A percentile compares a stretch with the other conserved stretches of the same genome.
Evolutionary conservation across 1,140 invertebrate species (phyloP).

Genomic region (Solenopsis invicta): DNA sequence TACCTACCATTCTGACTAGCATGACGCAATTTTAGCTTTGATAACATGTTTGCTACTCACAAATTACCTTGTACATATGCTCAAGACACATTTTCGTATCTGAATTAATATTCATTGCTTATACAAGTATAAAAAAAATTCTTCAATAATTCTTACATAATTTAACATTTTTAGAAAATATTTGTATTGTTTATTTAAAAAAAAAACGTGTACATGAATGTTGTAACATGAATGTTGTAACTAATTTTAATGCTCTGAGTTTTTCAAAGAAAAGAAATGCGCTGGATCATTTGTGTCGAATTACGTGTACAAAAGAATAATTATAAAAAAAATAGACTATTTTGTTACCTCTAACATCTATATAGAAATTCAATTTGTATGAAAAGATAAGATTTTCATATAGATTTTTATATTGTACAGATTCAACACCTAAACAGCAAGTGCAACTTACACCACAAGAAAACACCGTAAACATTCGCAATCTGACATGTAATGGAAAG

Average conservation of each 20-base stretch:
- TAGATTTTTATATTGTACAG: constrained; percentile 34
- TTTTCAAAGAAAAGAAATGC: no score
- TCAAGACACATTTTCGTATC: not conserved
- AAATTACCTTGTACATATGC: not conserved
- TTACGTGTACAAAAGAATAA: not conserved
- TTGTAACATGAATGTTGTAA: no score
- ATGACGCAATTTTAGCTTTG: not conserved
- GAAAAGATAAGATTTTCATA: not conserved
- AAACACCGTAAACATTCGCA: constrained; percentile 77
- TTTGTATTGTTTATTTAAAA: no score
- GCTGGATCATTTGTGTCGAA: not conserved
- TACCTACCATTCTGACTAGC: not conserved
- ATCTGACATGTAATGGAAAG: constrained; percentile 77
- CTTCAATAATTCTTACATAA: no score
- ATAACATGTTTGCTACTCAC: not conserved
- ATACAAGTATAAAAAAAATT: no score
- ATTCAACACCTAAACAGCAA: constrained; percentile 52
- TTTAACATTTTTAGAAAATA: no score
- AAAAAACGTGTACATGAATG: no score
- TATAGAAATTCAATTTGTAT: not conserved
- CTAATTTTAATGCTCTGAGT: no score
- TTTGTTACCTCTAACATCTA: not conserved
- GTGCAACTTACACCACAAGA: constrained; percentile 56
- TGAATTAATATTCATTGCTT: no score
- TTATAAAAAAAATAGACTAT: not conserved